Evolutionary conservation across 2,797 vertebrate species (phyloP).

Genomic region (Gouania willdenowi): DNA sequence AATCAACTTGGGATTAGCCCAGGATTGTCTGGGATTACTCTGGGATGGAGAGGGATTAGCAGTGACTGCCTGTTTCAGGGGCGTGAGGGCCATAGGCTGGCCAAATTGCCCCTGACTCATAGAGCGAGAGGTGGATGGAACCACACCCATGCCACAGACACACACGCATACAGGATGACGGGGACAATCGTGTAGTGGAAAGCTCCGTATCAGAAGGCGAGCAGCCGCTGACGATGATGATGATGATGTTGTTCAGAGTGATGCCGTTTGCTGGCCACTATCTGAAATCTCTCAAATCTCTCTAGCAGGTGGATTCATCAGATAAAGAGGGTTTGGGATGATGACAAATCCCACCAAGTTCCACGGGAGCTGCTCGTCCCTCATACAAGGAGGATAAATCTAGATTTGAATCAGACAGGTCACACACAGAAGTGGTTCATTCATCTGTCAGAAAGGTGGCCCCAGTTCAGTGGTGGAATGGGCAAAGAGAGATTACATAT

Average conservation of each 20-base stretch:
- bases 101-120: slow-evolving; percentile 75
- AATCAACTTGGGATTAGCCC: slow-evolving; percentile 79
- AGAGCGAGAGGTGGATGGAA: slow-evolving; percentile 49
- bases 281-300: slow-evolving; percentile 73
- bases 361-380: slow-evolving; percentile 62
- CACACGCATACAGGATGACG: slow-evolving; percentile 30
- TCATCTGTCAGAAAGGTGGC: slow-evolving; percentile 47
- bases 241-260: slow-evolving; percentile 38
- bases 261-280: slow-evolving; percentile 40
- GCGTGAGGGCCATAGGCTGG: slow-evolving; percentile 66
- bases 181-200: slow-evolving; percentile 41
- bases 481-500: slow-evolving; percentile 50
- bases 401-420: slow-evolving; percentile 67
- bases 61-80: slow-evolving; percentile 77
- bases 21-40: slow-evolving; percentile 79
- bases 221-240: slow-evolving; percentile 31
- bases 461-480: slow-evolving; percentile 40
- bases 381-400: slow-evolving; percentile 61
- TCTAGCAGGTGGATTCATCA: slow-evolving; percentile 75
- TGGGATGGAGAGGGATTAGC: slow-evolving; percentile 75
- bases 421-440: slow-evolving; percentile 60
- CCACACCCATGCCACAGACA: slow-evolving; percentile 51
- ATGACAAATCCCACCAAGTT: slow-evolving; percentile 72
- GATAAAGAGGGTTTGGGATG: slow-evolving; percentile 75
- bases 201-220: slow-evolving; percentile 35